Evolutionary conservation across 2,797 vertebrate species (phyloP), one percentile per base, ranked within the genome.

Genomic region (Myotis findleyi): DNA sequence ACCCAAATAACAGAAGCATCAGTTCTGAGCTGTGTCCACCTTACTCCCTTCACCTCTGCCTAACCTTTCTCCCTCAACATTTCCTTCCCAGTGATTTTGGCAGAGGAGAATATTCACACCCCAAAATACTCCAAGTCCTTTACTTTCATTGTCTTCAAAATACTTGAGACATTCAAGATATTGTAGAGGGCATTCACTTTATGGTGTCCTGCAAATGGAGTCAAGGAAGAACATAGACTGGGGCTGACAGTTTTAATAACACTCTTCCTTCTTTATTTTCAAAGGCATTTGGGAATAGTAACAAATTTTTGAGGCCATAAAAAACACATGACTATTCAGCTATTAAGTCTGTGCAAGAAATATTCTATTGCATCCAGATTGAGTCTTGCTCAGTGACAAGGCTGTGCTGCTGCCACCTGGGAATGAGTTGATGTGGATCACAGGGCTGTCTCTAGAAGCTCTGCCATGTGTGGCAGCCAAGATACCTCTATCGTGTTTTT

Each of bases 321-420:
- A 98, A 98, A 98, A 98, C 97, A n/a, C n/a, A n/a, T n/a, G n/a
- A 83, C 96, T 95, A 96, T 97, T 97, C 97, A 96, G 97, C 94
- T 88, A 81, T 17, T 76, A 96, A 93, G 84, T 91, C 95, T 97
- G 91, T 95, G 59, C 95, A 95, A 75, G 20, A 59, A 92, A 53
- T 98, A 51, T 88, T 98, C 97, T 97, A 96, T 89, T 96, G 98
- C 97, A 20, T 98, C 97, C 98, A 98, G 20, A 17, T 51, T 87
- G 97, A 96, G n/a, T 25, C 87, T 97, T 96, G 93, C 72, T 97
- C 81, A 91, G 44, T 94, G 95, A 89, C 20, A 71, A 73, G 18
- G 53, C 41, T 96, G 81, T 97, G 82, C 93, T 84, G 92, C 88
- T 86, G 91, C 82, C 95, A 95, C 96, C 95, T 96, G 97, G 96